These are phyloP conservation scores for Mya arenaria DNA, from an alignment of 1,140 invertebrate genomes.

Conservation along the genomic window DNA sequence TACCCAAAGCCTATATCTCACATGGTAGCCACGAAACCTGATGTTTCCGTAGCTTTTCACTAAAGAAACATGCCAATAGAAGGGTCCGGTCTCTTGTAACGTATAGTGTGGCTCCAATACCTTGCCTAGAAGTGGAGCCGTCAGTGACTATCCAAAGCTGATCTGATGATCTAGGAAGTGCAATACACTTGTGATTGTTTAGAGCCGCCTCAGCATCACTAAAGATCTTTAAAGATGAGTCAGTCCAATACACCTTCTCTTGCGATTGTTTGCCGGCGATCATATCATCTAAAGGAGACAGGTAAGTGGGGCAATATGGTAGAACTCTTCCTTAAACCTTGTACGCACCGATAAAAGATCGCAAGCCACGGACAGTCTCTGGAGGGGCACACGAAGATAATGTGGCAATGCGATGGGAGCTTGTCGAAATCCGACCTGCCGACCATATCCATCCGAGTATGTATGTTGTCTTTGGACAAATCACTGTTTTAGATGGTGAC, in stretches of 20 bases:
- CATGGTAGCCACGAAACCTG: constrained; percentile 25
- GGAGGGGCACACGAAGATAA: constrained; percentile 36
- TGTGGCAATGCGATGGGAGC: constrained; percentile 41
- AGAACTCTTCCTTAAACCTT: not conserved
- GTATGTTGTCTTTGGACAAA: constrained; percentile 29
- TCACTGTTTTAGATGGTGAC: constrained; percentile 26
- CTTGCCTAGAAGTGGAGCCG: not conserved
- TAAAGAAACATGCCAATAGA: constrained; percentile 20
- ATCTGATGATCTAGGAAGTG: not conserved
- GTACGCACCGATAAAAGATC: constrained; percentile 46
- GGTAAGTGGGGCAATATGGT: not conserved
- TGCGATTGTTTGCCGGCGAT: not conserved
- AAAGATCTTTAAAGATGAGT: not conserved
- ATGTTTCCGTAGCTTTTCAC: constrained; percentile 12
- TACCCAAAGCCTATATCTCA: not conserved
- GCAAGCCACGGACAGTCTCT: constrained; percentile 44
- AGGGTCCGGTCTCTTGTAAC: not conserved
- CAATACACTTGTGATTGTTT: not conserved
- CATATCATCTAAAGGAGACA: not conserved
- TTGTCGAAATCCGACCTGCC: constrained; percentile 38
- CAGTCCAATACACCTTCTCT: not conserved
- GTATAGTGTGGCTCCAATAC: constrained; percentile 24
- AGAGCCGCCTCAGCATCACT: not conserved
- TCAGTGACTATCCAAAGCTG: constrained; percentile 40
- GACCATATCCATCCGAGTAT: constrained; percentile 58